Conservation (phyloP, 1,140 invertebrate species). For the Myzus persicae region DNA sequence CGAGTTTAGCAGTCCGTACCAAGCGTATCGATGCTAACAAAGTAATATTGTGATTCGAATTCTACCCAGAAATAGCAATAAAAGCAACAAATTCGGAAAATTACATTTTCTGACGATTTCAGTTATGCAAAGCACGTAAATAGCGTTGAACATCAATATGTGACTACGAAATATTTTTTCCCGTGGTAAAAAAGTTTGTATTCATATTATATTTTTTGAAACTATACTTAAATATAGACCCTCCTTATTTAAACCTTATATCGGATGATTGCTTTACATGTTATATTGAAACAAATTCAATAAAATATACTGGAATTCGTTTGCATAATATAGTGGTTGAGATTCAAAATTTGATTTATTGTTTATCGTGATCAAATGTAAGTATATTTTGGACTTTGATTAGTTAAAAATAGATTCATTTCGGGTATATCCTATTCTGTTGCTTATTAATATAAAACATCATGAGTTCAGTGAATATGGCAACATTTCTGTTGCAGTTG, state of each 20-base stretch:
- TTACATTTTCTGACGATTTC: slow-evolving; percentile 35
- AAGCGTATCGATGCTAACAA: neutral
- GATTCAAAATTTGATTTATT: neutral
- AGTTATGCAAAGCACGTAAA: slow-evolving; percentile 39
- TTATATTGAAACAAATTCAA: neutral
- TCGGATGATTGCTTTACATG: neutral
- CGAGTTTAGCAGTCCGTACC: neutral
- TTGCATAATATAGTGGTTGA: neutral
- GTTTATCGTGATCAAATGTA: neutral
- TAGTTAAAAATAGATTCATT: too few relatives aligned
- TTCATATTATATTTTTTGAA: slow-evolving; percentile 16
- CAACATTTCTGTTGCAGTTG: neutral
- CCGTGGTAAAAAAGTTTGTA: neutral
- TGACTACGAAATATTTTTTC: slow-evolving; percentile 27
- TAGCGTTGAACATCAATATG: slow-evolving; percentile 41
- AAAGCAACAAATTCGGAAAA: slow-evolving; percentile 40
- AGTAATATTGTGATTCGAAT: slow-evolving; percentile 37
- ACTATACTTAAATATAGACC: neutral
- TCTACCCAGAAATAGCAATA: slow-evolving; percentile 23
- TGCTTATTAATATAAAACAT: neutral
- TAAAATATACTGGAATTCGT: neutral
- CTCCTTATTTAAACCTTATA: neutral
- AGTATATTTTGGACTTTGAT: neutral
- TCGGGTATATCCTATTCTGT: neutral
- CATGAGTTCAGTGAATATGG: neutral